A percentile compares a stretch with the other conserved stretches of the same genome.
These are phyloP conservation scores for Brevimyrus niger DNA, from an alignment of 2,113 vertebrate genomes.

Conservation along the genomic window DNA sequence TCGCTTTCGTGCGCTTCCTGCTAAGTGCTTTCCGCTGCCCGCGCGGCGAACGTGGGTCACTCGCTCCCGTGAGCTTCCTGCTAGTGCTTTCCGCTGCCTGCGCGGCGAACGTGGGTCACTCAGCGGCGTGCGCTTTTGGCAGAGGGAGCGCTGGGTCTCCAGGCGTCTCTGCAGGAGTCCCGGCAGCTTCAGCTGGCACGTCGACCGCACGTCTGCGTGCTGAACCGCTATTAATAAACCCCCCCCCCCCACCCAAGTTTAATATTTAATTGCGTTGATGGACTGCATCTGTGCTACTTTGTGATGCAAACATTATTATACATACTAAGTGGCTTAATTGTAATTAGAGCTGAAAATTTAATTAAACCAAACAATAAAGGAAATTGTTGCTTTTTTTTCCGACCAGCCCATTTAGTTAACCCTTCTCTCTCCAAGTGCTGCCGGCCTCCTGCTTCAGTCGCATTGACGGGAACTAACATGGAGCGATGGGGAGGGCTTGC, in stretches of 20 bases:
- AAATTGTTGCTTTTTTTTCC: constrained; percentile 40
- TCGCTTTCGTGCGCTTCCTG: constrained; percentile 44
- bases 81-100: constrained; percentile 48
- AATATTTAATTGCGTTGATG: constrained; percentile 76
- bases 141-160: constrained; percentile 58
- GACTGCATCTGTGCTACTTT: constrained; percentile 75
- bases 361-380: constrained; percentile 69
- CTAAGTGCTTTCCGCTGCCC: constrained; percentile 46
- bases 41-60: constrained; percentile 66
- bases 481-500: background rate
- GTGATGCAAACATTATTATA: constrained; percentile 76
- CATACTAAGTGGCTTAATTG: constrained; percentile 76
- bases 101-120: constrained; percentile 65
- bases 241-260: constrained; percentile 54
- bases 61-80: constrained; percentile 44
- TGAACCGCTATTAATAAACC: constrained; percentile 72
- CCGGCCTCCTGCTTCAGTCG: background rate
- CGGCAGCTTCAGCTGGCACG: constrained; percentile 36
- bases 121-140: constrained; percentile 43
- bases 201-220: constrained; percentile 39
- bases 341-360: constrained; percentile 75
- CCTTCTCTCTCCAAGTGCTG: constrained; percentile 25
- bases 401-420: constrained; percentile 31
- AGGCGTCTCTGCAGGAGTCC: constrained; percentile 45
- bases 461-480: background rate